Evolutionary conservation across 2,797 vertebrate species (phyloP).

Genomic region (Gallinago stenura): DNA sequence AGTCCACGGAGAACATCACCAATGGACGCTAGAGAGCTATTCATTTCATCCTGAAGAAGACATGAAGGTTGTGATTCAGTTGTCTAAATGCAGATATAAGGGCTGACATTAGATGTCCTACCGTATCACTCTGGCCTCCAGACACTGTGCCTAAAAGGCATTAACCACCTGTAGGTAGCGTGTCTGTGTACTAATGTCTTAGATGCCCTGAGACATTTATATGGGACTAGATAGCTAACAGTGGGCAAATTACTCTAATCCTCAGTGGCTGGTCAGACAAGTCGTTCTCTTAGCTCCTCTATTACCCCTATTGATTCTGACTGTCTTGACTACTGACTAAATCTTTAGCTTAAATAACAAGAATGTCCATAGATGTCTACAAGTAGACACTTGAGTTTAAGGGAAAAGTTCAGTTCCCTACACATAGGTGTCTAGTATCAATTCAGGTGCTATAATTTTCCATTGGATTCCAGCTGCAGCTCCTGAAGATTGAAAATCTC

Average conservation of each 20-base stretch:
- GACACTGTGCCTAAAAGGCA: neutral
- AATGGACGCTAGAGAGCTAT: neutral
- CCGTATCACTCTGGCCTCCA: neutral
- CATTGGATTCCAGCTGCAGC: neutral
- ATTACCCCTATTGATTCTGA: neutral
- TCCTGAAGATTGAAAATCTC: neutral
- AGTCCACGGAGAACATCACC: neutral
- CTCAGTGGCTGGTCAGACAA: neutral
- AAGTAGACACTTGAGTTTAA: neutral
- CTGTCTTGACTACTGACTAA: neutral
- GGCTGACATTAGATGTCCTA: neutral
- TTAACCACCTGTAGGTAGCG: neutral
- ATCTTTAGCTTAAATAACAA: neutral
- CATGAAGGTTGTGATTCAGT: neutral
- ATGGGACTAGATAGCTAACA: neutral
- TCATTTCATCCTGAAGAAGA: neutral
- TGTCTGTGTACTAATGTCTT: neutral
- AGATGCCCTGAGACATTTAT: neutral
- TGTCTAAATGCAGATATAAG: neutral
- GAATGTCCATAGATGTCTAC: neutral
- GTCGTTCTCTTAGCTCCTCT: neutral
- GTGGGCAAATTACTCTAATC: neutral
- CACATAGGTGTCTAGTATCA: accelerated
- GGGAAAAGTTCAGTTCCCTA: neutral
- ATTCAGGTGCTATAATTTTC: neutral